These are phyloP conservation scores for Arge pagana DNA, from an alignment of 2,888 invertebrate species.

Conservation along the genomic window DNA sequence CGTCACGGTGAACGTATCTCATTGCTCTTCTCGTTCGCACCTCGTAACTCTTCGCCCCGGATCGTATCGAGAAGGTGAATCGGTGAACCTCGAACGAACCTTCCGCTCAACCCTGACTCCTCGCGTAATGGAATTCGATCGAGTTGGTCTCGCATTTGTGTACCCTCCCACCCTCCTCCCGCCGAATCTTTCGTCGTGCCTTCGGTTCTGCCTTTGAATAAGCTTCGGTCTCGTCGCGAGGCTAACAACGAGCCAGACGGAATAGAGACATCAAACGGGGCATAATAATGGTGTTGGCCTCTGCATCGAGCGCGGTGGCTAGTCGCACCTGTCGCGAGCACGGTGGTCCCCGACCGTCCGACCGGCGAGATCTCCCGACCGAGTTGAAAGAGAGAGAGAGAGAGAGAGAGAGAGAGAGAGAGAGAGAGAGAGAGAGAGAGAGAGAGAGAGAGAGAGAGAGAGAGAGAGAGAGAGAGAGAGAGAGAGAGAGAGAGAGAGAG, in stretches of 20 bases:
- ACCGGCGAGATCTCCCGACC: constrained; percentile 19
- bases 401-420: constrained; percentile 1
- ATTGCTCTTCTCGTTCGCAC: too few species aligned
- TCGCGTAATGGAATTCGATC: too few species aligned
- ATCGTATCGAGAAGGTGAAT: background rate
- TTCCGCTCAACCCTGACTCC: too few species aligned
- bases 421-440: constrained; percentile 32
- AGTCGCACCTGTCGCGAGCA: constrained; percentile 54
- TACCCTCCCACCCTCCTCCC: background rate
- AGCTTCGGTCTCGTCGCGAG: constrained; percentile 17
- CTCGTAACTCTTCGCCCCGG: background rate
- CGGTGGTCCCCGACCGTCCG: constrained; percentile 46
- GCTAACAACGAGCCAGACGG: constrained; percentile 27
- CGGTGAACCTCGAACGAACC: too few species aligned
- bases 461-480: too few species aligned
- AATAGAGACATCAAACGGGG: constrained; percentile 37
- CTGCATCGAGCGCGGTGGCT: constrained; percentile 51
- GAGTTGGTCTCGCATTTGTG: constrained; percentile 4
- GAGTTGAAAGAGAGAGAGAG: constrained; percentile 8
- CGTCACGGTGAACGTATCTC: too few species aligned
- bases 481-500: too few species aligned
- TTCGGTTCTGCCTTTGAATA: constrained; percentile 12
- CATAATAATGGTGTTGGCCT: constrained; percentile 47
- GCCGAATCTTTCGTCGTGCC: background rate
- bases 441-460: background rate